A percentile compares a stretch with the other conserved stretches of the same genome.
These are phyloP conservation scores for Thysanoteuthis rhombus DNA, from an alignment of 2,888 invertebrate genomes.

Conservation along the genomic window DNA sequence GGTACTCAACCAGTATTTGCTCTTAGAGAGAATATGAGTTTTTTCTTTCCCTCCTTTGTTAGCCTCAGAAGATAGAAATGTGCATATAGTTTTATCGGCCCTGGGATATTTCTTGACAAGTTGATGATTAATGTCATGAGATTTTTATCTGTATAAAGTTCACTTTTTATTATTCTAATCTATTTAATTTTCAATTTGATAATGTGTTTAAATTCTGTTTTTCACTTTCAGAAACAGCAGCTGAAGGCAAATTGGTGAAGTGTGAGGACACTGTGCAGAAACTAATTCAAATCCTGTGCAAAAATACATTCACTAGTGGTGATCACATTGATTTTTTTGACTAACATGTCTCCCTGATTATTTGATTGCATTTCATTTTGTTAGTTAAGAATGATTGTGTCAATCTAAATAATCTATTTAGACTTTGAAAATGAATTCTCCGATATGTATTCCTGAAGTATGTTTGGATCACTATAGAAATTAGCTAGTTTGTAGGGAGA, in stretches of 20 bases:
- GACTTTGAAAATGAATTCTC: no score
- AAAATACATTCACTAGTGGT: conserved; percentile 81
- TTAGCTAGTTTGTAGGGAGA: no score
- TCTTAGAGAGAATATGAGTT: no score
- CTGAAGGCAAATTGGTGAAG: conserved; percentile 76
- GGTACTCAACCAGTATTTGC: no score
- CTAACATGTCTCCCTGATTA: conserved; percentile 30
- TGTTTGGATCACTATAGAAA: no score
- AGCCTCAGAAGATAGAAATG: no score
- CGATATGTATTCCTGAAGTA: no score
- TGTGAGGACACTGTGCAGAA: conserved; percentile 81
- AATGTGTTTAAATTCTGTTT: conserved; percentile 56
- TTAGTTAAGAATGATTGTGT: no score
- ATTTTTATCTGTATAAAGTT: neutral
- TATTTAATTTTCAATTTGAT: conserved; percentile 40
- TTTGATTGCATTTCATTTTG: no score
- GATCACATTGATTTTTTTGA: conserved; percentile 88
- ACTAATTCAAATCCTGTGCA: conserved; percentile 77
- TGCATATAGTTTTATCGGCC: neutral
- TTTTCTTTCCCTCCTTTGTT: no score
- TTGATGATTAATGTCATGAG: neutral
- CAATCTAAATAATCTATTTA: no score
- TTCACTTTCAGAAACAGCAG: conserved; percentile 73
- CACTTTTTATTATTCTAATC: neutral
- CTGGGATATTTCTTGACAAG: neutral